A percentile compares a stretch with the other conserved stretches of the same genome.
These are phyloP conservation scores for Ferdinandea cuprea DNA, from an alignment of 2,888 invertebrate species.

Conservation along the genomic window DNA sequence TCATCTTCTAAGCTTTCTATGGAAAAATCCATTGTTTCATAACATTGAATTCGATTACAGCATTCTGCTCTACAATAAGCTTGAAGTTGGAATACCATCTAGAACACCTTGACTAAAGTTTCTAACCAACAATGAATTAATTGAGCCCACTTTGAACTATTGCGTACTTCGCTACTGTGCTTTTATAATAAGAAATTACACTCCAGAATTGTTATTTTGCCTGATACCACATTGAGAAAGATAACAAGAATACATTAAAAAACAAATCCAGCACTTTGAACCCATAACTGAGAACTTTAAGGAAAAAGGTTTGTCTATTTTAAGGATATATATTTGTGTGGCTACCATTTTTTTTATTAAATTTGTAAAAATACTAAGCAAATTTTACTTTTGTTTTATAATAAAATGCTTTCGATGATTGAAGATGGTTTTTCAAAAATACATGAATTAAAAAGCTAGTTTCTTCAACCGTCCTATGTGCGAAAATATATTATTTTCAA, in stretches of 20 bases:
- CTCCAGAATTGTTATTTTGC: constrained; percentile 16
- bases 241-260: constrained; percentile 5
- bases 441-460: too few species aligned
- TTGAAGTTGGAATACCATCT: constrained; percentile 48
- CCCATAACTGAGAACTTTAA: constrained; percentile 55
- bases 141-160: constrained; percentile 17
- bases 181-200: constrained; percentile 25
- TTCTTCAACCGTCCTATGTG: too few species aligned
- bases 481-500: too few species aligned
- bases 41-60: constrained; percentile 34
- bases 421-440: too few species aligned
- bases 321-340: background rate
- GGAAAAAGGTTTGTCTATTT: constrained; percentile 56
- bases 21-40: background rate
- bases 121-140: constrained; percentile 63
- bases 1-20: background rate
- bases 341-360: background rate
- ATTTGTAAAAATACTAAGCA: too few species aligned
- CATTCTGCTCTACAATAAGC: constrained; percentile 66
- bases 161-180: constrained; percentile 39
- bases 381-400: background rate
- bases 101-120: constrained; percentile 25
- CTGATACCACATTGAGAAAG: constrained; percentile 16
- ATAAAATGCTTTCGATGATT: too few species aligned
- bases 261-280: constrained; percentile 28